A percentile compares a stretch with the other conserved stretches of the same genome.
Evolutionary conservation across 2,113 vertebrate species (phyloP).

Genomic region (Lepidothrix coronata): DNA sequence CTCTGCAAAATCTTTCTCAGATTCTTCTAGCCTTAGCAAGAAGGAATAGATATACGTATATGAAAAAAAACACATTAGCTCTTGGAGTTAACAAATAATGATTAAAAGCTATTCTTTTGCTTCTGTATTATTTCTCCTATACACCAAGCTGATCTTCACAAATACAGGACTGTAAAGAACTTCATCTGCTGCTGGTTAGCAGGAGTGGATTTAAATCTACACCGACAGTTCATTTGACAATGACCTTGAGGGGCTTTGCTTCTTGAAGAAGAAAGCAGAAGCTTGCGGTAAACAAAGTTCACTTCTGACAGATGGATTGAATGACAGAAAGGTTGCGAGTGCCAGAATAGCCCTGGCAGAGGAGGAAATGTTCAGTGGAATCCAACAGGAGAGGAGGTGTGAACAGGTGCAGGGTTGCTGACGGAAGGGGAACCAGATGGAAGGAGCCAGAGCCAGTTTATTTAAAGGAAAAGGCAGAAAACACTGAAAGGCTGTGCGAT

Average conservation of each 20-base stretch:
- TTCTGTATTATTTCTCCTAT: conserved; percentile 68
- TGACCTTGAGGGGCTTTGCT: conserved; percentile 93
- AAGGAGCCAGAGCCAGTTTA: conserved; percentile 99
- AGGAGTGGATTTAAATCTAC: conserved; percentile 81
- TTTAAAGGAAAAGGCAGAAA: conserved; percentile 98
- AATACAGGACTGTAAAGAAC: conserved; percentile 71
- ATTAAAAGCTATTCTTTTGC: conserved; percentile 68
- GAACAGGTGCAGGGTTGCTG: conserved; percentile 99
- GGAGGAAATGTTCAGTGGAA: conserved; percentile 93
- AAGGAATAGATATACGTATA: conserved; percentile 19
- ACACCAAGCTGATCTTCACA: conserved; percentile 69
- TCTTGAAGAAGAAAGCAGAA: conserved; percentile 99
- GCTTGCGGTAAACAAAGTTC: conserved; percentile 99
- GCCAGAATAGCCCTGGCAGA: conserved; percentile 99
- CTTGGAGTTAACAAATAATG: conserved; percentile 61
- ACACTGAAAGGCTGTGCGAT: conserved; percentile 85
- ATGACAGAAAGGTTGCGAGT: conserved; percentile 99
- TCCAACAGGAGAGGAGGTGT: conserved; percentile 99
- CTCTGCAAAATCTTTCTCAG: conserved; percentile 28
- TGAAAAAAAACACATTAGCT: conserved; percentile 57
- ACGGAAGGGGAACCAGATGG: conserved; percentile 99
- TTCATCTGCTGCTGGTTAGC: conserved; percentile 76
- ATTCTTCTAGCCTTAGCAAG: conserved; percentile 33
- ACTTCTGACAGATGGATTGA: conserved; percentile 99
- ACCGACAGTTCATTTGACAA: conserved; percentile 85